Percentiles rank a stretch among this genome's conserved stretches.
Evolutionary conservation across 1,140 invertebrate species (phyloP).

Genomic region (Penaeus chinensis): DNA sequence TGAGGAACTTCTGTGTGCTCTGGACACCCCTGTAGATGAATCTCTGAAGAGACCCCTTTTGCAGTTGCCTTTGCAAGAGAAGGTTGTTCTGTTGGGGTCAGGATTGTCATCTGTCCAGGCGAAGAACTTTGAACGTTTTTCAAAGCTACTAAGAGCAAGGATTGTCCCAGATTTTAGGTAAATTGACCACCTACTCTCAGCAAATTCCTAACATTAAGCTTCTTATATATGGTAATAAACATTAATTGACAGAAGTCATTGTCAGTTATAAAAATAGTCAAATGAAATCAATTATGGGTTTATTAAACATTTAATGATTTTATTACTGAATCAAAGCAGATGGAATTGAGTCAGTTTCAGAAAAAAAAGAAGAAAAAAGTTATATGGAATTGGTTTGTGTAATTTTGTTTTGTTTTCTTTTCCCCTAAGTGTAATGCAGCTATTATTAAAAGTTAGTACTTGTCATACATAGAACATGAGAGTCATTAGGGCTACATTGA

Average conservation of each 20-base stretch:
- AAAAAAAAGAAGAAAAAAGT: too few relatives aligned
- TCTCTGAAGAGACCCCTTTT: not conserved
- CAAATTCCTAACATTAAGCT: not conserved
- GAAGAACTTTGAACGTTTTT: slow-evolving; percentile 31
- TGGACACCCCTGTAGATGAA: slow-evolving; percentile 29
- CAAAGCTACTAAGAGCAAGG: slow-evolving; percentile 9
- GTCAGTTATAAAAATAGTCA: too few relatives aligned
- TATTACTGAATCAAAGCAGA: not conserved
- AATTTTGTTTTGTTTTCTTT: too few relatives aligned
- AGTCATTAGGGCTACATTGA: not conserved
- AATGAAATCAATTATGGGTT: not conserved
- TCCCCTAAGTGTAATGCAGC: too few relatives aligned
- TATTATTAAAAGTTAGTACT: not conserved
- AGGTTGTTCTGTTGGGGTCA: slow-evolving; percentile 33
- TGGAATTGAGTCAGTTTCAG: not conserved
- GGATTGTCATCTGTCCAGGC: slow-evolving; percentile 20
- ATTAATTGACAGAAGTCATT: too few relatives aligned
- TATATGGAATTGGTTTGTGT: not conserved
- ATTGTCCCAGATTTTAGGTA: slow-evolving; percentile 34
- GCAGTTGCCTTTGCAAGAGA: slow-evolving; percentile 3
- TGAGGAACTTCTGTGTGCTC: slow-evolving; percentile 2
- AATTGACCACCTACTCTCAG: not conserved
- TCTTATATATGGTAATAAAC: too few relatives aligned
- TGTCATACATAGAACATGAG: not conserved
- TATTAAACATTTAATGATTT: not conserved